A percentile compares a stretch with the other conserved stretches of the same genome.
Evolutionary conservation across 2,113 vertebrate species (phyloP).

Genomic region (Myiozetetes cayanensis): DNA sequence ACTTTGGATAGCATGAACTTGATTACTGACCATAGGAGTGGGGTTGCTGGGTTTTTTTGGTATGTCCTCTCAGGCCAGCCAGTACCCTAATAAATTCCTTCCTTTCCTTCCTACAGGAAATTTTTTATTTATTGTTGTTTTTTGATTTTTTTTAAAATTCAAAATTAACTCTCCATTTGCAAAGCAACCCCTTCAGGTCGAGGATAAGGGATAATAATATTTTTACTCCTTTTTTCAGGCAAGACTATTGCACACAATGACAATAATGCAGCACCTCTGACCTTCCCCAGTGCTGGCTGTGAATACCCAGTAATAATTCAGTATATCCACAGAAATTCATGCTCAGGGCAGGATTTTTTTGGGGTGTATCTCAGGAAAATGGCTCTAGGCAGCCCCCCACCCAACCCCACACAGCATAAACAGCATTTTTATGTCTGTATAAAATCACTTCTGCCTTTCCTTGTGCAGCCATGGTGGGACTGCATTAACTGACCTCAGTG

Average conservation of each 20-base stretch:
- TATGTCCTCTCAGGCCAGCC: background rate
- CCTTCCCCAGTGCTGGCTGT: background rate
- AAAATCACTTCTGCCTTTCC: background rate
- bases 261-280: background rate
- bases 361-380: background rate
- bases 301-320: background rate
- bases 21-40: background rate
- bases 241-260: background rate
- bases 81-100: background rate
- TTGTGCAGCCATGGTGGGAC: background rate
- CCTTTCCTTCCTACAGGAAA: background rate
- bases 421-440: background rate
- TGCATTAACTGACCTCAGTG: background rate
- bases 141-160: background rate
- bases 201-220: background rate
- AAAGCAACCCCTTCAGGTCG: accelerated
- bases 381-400: background rate
- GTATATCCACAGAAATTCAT: background rate
- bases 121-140: background rate
- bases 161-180: background rate
- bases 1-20: background rate
- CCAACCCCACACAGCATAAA: accelerated
- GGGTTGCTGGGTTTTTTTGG: background rate
- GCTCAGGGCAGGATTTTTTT: background rate
- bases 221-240: background rate